Conservation (phyloP, 2,888 invertebrate species). For the Myathropa florea region DNA sequence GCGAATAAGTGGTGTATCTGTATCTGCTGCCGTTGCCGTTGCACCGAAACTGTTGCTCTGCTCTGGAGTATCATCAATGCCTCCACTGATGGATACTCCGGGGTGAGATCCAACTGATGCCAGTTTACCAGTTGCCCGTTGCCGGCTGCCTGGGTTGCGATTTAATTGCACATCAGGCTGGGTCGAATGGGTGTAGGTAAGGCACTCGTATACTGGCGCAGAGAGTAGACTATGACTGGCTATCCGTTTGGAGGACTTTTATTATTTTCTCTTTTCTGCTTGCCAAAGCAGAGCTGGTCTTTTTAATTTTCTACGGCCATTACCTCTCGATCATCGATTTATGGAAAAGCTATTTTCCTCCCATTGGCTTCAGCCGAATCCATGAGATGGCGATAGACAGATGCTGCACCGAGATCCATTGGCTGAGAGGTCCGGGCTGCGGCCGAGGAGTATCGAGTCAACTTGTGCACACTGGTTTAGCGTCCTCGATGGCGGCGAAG, state of each 20-base stretch:
- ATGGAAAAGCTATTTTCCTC: conserved; percentile 64
- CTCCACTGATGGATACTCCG: conserved; percentile 50
- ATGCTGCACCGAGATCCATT: conserved; percentile 59
- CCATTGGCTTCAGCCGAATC: conserved; percentile 52
- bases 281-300: conserved; percentile 40
- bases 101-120: conserved; percentile 58
- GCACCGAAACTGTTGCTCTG: conserved; percentile 51
- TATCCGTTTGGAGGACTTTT: conserved; percentile 49
- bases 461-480: not conserved
- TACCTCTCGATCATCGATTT: conserved; percentile 70
- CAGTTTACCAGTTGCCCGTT: conserved; percentile 47
- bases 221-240: conserved; percentile 40
- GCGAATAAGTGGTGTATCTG: conserved; percentile 61
- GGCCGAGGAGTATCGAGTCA: not conserved
- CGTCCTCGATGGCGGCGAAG: conserved; percentile 41
- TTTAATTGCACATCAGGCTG: conserved; percentile 72
- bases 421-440: too few relatives aligned
- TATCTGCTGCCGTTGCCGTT: conserved; percentile 21
- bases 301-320: conserved; percentile 69
- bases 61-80: conserved; percentile 75
- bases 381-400: conserved; percentile 55
- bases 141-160: conserved; percentile 44
- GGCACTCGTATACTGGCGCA: conserved; percentile 28
- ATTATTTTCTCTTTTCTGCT: conserved; percentile 11
- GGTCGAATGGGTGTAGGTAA: conserved; percentile 55